A percentile compares a stretch with the other conserved stretches of the same genome.
These are phyloP conservation scores for Motacilla alba DNA, from an alignment of 2,113 vertebrate species.

Conservation along the genomic window DNA sequence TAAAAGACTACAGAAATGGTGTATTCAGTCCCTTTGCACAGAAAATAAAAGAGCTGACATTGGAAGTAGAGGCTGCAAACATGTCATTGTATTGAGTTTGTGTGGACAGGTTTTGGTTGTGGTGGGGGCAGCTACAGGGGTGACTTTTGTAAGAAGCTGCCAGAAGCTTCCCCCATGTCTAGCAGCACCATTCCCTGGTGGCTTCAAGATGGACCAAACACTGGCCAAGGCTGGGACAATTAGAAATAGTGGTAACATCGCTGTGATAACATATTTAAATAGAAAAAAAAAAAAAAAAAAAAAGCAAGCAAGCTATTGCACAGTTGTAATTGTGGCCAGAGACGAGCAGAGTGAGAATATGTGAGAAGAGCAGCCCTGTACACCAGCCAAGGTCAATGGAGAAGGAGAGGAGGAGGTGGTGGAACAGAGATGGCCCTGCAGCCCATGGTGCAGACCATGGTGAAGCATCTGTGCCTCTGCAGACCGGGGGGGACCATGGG, in stretches of 20 bases:
- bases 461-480: too few species aligned
- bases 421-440: background rate
- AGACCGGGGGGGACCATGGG: background rate
- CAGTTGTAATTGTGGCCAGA: background rate
- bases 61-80: background rate
- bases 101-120: background rate
- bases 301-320: background rate
- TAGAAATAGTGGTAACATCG: background rate
- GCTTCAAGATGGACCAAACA: background rate
- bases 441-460: background rate
- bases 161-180: background rate
- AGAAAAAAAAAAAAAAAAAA: background rate
- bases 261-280: background rate
- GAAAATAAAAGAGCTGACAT: background rate
- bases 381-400: background rate
- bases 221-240: background rate
- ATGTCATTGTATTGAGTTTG: background rate
- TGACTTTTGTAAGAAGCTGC: background rate
- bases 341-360: background rate
- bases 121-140: accelerated
- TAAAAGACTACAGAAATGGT: background rate
- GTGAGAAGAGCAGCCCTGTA: background rate
- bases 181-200: background rate
- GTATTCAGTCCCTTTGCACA: background rate
- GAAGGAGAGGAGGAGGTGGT: background rate